These are phyloP conservation scores for Plusia festucae DNA, from an alignment of 2,888 invertebrate species.

Conservation along the genomic window DNA sequence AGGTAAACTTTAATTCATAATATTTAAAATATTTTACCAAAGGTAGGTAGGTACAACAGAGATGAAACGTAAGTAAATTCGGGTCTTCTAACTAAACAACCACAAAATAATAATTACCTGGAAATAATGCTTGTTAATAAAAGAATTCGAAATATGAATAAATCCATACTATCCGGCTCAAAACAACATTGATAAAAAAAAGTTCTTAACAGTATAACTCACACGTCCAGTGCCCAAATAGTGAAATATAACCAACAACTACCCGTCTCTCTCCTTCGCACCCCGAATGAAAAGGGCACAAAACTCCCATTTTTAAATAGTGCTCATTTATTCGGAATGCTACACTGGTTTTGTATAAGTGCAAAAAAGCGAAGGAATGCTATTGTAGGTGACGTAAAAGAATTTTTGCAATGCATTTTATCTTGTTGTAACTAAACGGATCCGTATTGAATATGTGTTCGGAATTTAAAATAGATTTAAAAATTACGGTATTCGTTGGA, in stretches of 20 bases:
- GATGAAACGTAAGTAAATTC: too few relatives aligned
- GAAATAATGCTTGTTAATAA: too few relatives aligned
- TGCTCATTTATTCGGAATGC: slow-evolving; percentile 50
- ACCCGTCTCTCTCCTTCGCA: slow-evolving; percentile 27
- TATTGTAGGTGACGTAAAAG: slow-evolving; percentile 50
- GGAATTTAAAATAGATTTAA: slow-evolving; percentile 43
- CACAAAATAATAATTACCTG: too few relatives aligned
- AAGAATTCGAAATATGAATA: too few relatives aligned
- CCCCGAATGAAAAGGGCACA: slow-evolving; percentile 34
- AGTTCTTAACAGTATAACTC: slow-evolving; percentile 26
- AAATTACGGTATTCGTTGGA: slow-evolving; percentile 30
- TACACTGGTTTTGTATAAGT: slow-evolving; percentile 39
- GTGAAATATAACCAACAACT: slow-evolving; percentile 25
- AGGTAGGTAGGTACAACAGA: too few relatives aligned
- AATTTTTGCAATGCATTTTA: slow-evolving; percentile 48
- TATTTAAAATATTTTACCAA: too few relatives aligned
- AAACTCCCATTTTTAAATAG: slow-evolving; percentile 43
- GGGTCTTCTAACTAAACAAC: too few relatives aligned
- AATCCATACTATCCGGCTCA: too few relatives aligned
- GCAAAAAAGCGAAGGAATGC: slow-evolving; percentile 57
- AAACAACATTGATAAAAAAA: too few relatives aligned
- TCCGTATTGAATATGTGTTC: slow-evolving; percentile 41
- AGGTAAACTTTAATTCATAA: too few relatives aligned
- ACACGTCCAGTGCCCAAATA: slow-evolving; percentile 43
- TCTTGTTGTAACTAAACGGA: slow-evolving; percentile 41